Evolutionary conservation across 2,113 vertebrate genomes (phyloP).

Genomic region (Spheniscus mendiculus): DNA sequence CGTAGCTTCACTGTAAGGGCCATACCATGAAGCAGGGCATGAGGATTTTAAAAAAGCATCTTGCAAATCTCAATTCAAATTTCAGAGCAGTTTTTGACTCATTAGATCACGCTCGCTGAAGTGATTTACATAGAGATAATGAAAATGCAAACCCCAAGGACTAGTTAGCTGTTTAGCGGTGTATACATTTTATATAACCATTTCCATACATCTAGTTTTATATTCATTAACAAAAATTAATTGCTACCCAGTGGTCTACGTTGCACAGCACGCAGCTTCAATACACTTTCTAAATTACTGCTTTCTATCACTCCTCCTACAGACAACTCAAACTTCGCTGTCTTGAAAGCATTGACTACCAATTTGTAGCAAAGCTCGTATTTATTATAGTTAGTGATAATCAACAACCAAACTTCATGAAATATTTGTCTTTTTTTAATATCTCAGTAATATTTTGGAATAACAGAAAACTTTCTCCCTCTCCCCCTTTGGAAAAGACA

Average conservation of each 20-base stretch:
- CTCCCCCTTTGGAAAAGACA: not conserved
- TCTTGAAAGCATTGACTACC: not conserved
- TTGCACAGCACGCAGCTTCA: slow-evolving; percentile 25
- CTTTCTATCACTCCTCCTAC: slow-evolving; percentile 47
- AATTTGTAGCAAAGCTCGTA: not conserved
- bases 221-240: slow-evolving; percentile 83
- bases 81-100: slow-evolving; percentile 67
- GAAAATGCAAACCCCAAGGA: slow-evolving; percentile 76
- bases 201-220: slow-evolving; percentile 78
- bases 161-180: slow-evolving; percentile 80
- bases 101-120: slow-evolving; percentile 66
- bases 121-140: slow-evolving; percentile 77
- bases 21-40: not conserved
- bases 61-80: not conserved
- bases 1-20: not conserved
- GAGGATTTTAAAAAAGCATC: not conserved
- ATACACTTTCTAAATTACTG: slow-evolving; percentile 57
- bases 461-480: not conserved
- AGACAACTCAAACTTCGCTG: slow-evolving; percentile 56
- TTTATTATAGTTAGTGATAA: slow-evolving; percentile 24
- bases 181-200: slow-evolving; percentile 75
- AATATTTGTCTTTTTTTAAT: slow-evolving; percentile 4
- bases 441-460: not conserved
- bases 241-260: slow-evolving; percentile 50
- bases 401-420: slow-evolving; percentile 36